Base-by-base conservation (phyloP, 2,888 invertebrate species). In the Archaeoteleia sp. region DNA sequence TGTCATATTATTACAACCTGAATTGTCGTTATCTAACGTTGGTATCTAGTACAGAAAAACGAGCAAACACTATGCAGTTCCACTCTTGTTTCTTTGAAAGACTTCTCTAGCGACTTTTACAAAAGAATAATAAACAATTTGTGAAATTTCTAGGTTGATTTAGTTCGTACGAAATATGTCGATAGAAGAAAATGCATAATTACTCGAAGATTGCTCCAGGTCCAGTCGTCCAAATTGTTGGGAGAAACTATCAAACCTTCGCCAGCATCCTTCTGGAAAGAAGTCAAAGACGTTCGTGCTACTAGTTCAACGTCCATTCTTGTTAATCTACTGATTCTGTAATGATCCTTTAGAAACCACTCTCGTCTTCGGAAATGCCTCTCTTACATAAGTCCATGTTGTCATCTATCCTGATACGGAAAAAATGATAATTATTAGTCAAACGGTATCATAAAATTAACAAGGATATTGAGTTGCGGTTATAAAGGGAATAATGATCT, bases 161-260 rank as follows among this genome's bases (percentile, higher is more conserved):
- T n/a, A n/a, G n/a, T n/a, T n/a, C n/a, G n/a, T n/a, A n/a, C n/a
- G n/a, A n/a, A n/a, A n/a, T n/a, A n/a, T n/a, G n/a, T n/a, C n/a
- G n/a, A n/a, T 23, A 23, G 23, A 5, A 23, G 7, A 7, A 23
- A 5, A 23, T 5, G 6, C 12, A 17, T 29, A 76, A 82, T 83
- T 79, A 91, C 91, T 86, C 90, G 88, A 39, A 91, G 86, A 82
- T 88, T 90, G 49, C 88, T 88, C 90, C 90, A 90, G 40, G 90
- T 90, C 90, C 90, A 91, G 65, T 90, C 89, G 61, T 89, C 88
- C 1, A 89, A 87, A 32, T 87, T 88, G 15, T 86, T 86, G 4
- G 87, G 86, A 37, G 89, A 88, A 0, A 86, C 87, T 54, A 89
- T 88, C 8, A 88, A 85, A 7, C 74, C 78, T 35, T 85, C 86